Base-by-base conservation (phyloP, 1,140 invertebrate genomes). In the Danaus plexippus region DNA sequence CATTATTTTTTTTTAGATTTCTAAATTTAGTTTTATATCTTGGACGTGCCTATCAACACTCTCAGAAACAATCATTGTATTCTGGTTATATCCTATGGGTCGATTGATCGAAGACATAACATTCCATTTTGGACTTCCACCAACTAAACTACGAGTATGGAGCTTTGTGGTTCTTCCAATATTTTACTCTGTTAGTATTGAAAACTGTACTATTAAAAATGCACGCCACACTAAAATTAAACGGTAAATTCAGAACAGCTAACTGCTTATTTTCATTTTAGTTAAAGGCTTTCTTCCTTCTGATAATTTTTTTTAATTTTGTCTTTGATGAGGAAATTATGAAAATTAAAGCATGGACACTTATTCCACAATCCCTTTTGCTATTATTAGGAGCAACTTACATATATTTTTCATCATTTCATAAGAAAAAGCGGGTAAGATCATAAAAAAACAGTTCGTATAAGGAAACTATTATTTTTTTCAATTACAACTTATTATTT, bases 81-180 rank as follows among this genome's bases (percentile, higher is more conserved):
- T 64, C 41, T 49, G 61, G 45, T 9, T 66, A 11, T 73, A 73
- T 32, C 63, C 70, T 9, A 6, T 68, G 0, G 61, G 61, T 9
- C 61, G 67, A 15, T 47, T 73, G 1, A 12, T 61, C 4, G 70
- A 73, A 18, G 67, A 70, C 13, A 63, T 64, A n/a, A 66, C 56
- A 2, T 73, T 73, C 11, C 65, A 70, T 11, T 68, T 54, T 43
- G 70, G 70, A 8, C 12, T 47, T 1, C 44, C 54, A 5, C 67
- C 67, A 3, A 65, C 65, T 8, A 61, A 13, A 13, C 18, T 73
- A n/a, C 57, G 64, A 41, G 59, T 59, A 10, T 56, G 56, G 13
- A 66, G 60, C 43, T 45, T 73, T 5, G 47, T 32, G 11, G n/a
- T 72, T 9, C 55, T 67, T 5, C 70, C 70, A 12, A 10, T 65